These are phyloP conservation scores for Homarus americanus DNA, from an alignment of 1,140 invertebrate genomes.

Conservation along the genomic window DNA sequence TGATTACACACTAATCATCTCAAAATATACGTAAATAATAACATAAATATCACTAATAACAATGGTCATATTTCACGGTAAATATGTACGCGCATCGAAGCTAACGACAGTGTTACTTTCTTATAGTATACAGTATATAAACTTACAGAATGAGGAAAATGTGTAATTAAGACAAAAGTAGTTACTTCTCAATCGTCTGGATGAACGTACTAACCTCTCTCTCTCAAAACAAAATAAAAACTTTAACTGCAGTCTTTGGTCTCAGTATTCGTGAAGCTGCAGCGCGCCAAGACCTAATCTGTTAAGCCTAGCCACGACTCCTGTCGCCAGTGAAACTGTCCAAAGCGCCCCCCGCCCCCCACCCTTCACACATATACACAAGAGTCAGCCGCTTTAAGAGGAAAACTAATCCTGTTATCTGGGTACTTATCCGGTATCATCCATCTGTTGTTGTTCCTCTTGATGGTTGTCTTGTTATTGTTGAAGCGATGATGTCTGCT, in stretches of 20 bases:
- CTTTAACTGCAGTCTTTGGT: not conserved
- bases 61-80: too few relatives aligned
- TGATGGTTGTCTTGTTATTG: conserved; percentile 11
- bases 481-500: conserved; percentile 6
- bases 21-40: too few relatives aligned
- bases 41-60: too few relatives aligned
- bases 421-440: conserved; percentile 62
- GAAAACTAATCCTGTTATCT: conserved; percentile 60
- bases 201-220: too few relatives aligned
- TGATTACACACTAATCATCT: too few relatives aligned
- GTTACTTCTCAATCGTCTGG: too few relatives aligned
- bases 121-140: too few relatives aligned
- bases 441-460: conserved; percentile 1
- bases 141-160: too few relatives aligned
- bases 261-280: conserved; percentile 5
- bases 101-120: too few relatives aligned
- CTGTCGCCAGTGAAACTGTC: conserved; percentile 12
- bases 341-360: not conserved
- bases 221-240: not conserved
- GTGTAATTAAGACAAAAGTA: too few relatives aligned
- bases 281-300: conserved; percentile 5
- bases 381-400: conserved; percentile 41
- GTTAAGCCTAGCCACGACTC: conserved; percentile 9
- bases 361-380: conserved; percentile 13
- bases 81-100: too few relatives aligned